Conservation (phyloP, 2,113 vertebrate genomes). For the Gymnobelideus leadbeateri region DNA sequence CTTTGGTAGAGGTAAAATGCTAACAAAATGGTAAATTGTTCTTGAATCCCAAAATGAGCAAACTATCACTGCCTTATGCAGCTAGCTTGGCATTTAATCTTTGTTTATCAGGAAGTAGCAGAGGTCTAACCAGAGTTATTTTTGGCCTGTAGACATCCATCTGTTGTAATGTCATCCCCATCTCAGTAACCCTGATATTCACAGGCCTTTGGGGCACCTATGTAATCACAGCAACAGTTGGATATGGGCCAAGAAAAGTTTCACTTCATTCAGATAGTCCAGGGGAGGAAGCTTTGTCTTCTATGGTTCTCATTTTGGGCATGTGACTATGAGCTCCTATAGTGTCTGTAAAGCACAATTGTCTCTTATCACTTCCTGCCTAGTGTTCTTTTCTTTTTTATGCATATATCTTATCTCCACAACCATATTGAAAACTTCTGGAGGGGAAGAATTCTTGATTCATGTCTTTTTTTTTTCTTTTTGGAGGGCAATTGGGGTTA, state of each 20-base stretch:
- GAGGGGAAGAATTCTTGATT: not conserved
- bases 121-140: not conserved
- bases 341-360: not conserved
- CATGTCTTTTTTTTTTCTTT: not conserved
- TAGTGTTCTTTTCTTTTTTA: not conserved
- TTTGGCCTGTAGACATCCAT: constrained; percentile 7
- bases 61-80: constrained; percentile 42
- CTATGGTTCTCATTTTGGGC: not conserved
- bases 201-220: constrained; percentile 36
- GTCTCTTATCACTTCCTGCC: not conserved
- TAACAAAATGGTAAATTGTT: constrained; percentile 6
- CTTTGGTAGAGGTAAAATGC: not conserved
- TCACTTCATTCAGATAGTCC: not conserved
- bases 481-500: too few species aligned
- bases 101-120: constrained; percentile 7
- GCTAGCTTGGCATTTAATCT: not conserved
- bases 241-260: not conserved
- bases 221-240: constrained; percentile 17
- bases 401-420: not conserved
- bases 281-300: not conserved
- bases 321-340: not conserved
- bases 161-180: constrained; percentile 44
- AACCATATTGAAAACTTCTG: not conserved
- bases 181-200: not conserved
- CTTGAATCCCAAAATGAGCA: constrained; percentile 49